Evolutionary conservation across 2,113 vertebrate species (phyloP), one percentile per base, ranked within the genome.

Genomic region (Lepus timidus): DNA sequence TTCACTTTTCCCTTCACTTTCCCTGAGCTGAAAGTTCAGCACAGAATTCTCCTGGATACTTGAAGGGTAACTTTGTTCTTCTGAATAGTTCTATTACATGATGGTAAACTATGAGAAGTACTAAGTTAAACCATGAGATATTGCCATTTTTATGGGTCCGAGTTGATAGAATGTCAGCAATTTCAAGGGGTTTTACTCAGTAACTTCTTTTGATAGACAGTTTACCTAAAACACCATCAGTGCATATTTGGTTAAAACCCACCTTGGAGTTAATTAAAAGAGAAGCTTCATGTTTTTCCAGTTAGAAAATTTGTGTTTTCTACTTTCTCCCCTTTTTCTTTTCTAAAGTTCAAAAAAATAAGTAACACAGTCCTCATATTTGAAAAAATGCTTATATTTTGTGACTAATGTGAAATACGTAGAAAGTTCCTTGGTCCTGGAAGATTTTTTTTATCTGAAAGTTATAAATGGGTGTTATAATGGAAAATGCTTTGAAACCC

Each of bases 401-500:
- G 76, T 74, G 58, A 55, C 11, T 27, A 64, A 68, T 13, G 13
- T 39, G 39, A 85, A 91, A 29, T 85, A 83, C 82, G 23, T 70
- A 85, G 51, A 70, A 81, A 83, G 52, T 95, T 44, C 65, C 11
- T 88, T 44, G 22, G n/a, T 81, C 61, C 58, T 93, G 19, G 79
- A 74, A 91, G n/a, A 29, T 44, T 9, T 55, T 90, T 33, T 64
- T 51, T 44, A 25, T 9, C 55, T 80, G 52, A n/a, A 95, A 94
- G n/a, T 83, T 96, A 89, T 68, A 95, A 83, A 89, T 88, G 92
- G 51, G 25, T 70, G 25, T 91, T 93, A 70, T 73, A 92, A 61
- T 84, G 83, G 94, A 90, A 91, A 93, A 87, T 33, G 31, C 83
- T 95, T 95, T 94, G 90, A 92, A 90, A 93, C 51, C 36, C 70